These are phyloP conservation scores for Pyrrhopygopsis socrates DNA, from an alignment of 2,888 invertebrate species.

Conservation along the genomic window DNA sequence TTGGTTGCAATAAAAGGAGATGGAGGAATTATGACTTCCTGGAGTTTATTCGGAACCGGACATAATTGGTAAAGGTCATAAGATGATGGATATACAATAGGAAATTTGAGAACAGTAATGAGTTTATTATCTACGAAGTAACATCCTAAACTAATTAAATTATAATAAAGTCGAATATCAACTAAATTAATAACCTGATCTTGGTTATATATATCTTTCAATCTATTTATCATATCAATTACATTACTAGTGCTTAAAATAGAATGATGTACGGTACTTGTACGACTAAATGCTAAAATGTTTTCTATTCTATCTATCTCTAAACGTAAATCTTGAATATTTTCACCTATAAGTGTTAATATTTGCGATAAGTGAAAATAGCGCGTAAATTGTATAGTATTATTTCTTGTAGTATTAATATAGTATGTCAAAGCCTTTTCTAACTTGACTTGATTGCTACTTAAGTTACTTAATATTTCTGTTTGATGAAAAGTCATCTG, in stretches of 20 bases:
- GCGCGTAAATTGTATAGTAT: neutral
- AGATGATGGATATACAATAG: neutral
- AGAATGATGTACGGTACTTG: slow-evolving; percentile 27
- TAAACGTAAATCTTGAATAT: slow-evolving; percentile 14
- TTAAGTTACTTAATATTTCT: neutral
- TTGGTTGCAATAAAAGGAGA: slow-evolving; percentile 19
- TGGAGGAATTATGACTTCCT: slow-evolving; percentile 18
- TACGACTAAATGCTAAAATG: slow-evolving; percentile 32
- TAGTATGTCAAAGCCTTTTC: neutral
- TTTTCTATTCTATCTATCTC: slow-evolving; percentile 22
- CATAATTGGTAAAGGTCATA: slow-evolving; percentile 14
- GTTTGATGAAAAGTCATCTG: neutral
- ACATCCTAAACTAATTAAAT: slow-evolving; percentile 14
- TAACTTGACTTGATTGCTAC: neutral
- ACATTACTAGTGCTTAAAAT: slow-evolving; percentile 11
- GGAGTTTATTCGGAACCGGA: slow-evolving; percentile 16
- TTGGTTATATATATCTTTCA: neutral
- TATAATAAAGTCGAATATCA: slow-evolving; percentile 6
- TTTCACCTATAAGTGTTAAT: slow-evolving; percentile 11
- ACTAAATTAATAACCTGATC: slow-evolving; percentile 22
- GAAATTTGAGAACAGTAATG: slow-evolving; percentile 8
- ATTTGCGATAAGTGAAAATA: neutral
- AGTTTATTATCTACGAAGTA: slow-evolving; percentile 4
- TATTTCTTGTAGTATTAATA: neutral
- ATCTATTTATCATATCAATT: slow-evolving; percentile 7